Conservation (phyloP, 2,797 vertebrate genomes). For the Crax fasciolata region DNA sequence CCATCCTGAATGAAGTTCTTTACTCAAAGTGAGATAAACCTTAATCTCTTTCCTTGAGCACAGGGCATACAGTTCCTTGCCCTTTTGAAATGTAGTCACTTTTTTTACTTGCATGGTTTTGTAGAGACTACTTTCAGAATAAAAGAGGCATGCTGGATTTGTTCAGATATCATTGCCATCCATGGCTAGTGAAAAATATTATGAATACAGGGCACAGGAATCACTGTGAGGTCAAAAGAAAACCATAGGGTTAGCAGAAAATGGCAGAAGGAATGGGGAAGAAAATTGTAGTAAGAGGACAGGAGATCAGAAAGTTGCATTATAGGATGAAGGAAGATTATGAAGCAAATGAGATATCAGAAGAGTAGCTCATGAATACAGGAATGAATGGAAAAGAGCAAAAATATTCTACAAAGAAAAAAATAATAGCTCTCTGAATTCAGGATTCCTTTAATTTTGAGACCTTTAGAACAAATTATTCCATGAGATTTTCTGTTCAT, state of each 20-base stretch:
- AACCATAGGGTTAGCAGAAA: not conserved
- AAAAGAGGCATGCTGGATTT: conserved; percentile 30
- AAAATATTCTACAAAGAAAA: not conserved
- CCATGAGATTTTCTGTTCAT: not conserved
- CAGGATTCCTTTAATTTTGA: not conserved
- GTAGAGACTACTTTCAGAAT: not conserved
- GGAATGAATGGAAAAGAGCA: not conserved
- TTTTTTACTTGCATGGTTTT: conserved; percentile 18
- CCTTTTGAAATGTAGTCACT: conserved; percentile 48
- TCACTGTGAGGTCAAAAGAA: not conserved
- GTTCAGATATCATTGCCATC: conserved; percentile 19
- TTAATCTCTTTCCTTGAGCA: conserved; percentile 16
- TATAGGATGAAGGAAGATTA: not conserved
- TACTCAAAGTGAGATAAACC: conserved; percentile 44
- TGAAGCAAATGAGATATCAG: not conserved
- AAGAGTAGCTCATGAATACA: not conserved
- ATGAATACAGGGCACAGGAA: not conserved
- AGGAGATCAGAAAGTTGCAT: not conserved
- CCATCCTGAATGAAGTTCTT: conserved; percentile 44
- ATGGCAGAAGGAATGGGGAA: not conserved
- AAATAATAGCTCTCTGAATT: not conserved
- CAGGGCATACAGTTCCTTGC: not conserved
- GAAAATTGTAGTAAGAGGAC: not conserved
- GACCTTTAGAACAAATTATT: not conserved
- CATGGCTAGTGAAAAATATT: not conserved